Evolutionary conservation across 1,140 invertebrate species (phyloP), one percentile per base, ranked within the genome.

Genomic region (Papilio glaucus): DNA sequence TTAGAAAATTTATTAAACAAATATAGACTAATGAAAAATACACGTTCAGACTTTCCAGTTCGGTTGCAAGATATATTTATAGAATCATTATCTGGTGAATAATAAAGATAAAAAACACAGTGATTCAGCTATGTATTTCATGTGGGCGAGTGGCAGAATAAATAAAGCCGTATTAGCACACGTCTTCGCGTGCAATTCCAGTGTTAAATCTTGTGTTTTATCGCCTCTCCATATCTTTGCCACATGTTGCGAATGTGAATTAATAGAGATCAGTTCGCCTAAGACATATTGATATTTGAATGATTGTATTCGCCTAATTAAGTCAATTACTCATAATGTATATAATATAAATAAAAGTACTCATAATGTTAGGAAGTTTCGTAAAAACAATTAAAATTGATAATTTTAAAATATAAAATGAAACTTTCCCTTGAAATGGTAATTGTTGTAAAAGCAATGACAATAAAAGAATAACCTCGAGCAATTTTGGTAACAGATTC

Each of bases 401-500:
- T 3, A 33, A 33, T 33, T 33, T 33, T 33, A 33, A 57, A 57
- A 57, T 12, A 24, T 12, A 24, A 57, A 57, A 61, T 15, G 29
- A 15, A n/a, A 61, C 60, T 26, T 61, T 61, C 29, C 26, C 13
- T 0, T 61, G 26, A 61, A 37, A 61, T 61, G 24, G 60, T 29
- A 29, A 61, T 37, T 61, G 60, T 29, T 61, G 29, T 61, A 61
- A 18, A 60, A 61, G 29, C 26, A 61, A 33, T 61, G 60, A 61
- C 60, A 61, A 61, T 61, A 37, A 61, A 61, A 13, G 26, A 15
- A 61, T 61, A 33, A 33, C 60, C 21, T 57, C 18, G 21, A 57
- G 49, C 49, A 57, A 57, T 57, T 57, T 57, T 15, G 49, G 60
- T 61, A 61, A 37, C 60, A 61, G 60, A 61, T 61, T 61, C 29